Evolutionary conservation across 2,888 invertebrate genomes (phyloP), one percentile per base, ranked within the genome.

Genomic region (Macrophya alboannulata): DNA sequence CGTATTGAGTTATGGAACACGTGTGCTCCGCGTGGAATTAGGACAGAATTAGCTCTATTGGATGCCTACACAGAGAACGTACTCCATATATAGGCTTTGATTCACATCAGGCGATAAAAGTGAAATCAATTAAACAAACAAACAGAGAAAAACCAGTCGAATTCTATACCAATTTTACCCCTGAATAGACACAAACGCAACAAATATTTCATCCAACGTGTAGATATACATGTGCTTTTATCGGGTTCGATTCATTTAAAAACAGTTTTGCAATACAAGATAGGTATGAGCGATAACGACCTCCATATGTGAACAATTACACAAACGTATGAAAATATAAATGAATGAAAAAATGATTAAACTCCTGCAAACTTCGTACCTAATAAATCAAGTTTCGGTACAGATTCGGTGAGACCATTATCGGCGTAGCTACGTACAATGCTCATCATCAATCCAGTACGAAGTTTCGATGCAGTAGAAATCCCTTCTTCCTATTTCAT

Each of bases 1-100:
- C 84, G 76, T 84, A 84, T 84, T 84, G 74, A 84, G 76, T 84
- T 84, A 84, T 84, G 59, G 84, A 74, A 84, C 76, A 45, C 62
- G 45, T 45, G 74, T 59, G 62, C 79, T 81, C 21, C 43, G 59
- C 21, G n/a, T 43, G 43, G 31, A 77, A 77, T 77, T 77, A 55
- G 21, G 31, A 48, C 55, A 77, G 77, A 77, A 77, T 77, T 51
- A 77, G 77, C 51, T 45, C 21, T n/a, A 48, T 48, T 43, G 77
- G 31, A 31, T 77, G 12, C 31, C 45, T 45, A n/a, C 25, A 62
- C 12, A 62, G 10, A 62, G 17, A n/a, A 10, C 25, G 25, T 25
- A 25, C 8, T 31, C 68, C 17, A 31, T 31, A 31, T 31, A 68
- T 37, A 68, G 37, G 68, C 68, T 17, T 68, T 37, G 68, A 37